Evolutionary conservation across 2,888 invertebrate genomes (phyloP), one percentile per base, ranked within the genome.

Genomic region (Augiades crinisus): DNA sequence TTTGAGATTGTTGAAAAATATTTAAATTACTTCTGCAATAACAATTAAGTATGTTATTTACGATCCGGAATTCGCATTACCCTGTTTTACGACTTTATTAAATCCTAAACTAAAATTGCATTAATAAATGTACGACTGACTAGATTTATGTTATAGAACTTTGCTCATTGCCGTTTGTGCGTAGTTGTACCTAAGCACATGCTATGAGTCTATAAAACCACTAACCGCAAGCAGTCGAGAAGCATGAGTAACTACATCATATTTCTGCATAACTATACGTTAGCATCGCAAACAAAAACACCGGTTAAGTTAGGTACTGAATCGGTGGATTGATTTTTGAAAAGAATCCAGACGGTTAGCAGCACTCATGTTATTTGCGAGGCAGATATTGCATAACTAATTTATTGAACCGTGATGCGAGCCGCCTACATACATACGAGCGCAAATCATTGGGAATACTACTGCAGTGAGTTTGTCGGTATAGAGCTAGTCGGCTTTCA

Each of bases 321-420:
- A 17, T n/a, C n/a, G n/a, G n/a, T 27, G 16, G 41, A 16, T 24
- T 5, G 14, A 24, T 12, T 13, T n/a, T n/a, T 41, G 27, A 16
- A 41, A 41, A 41, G 12, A 41, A 41, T 41, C 16, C 17, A 8
- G 27, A 27, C 27, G 16, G 0, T 27, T 27, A 33, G 22, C 8
- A 33, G 33, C 33, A 27, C 49, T 49, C 13, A 17, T 40, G 24
- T 16, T 16, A 49, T 33, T 40, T 33, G 34, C n/a, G 34, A 49
- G 27, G 47, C 40, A n/a, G 27, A 27, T 10, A 24, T 41, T 50
- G 50, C 27, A 21, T 50, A 21, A 36, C 17, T 36, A 36, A 50
- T 50, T 43, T 43, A 43, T 43, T 30, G 36, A 47, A 7, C 3
- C 43, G 8, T 41, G 19, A 43, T 43, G 50, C 43, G 43, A 27